Conservation (phyloP, 2,888 invertebrate genomes). For the Nephrocerus scutellatus region DNA sequence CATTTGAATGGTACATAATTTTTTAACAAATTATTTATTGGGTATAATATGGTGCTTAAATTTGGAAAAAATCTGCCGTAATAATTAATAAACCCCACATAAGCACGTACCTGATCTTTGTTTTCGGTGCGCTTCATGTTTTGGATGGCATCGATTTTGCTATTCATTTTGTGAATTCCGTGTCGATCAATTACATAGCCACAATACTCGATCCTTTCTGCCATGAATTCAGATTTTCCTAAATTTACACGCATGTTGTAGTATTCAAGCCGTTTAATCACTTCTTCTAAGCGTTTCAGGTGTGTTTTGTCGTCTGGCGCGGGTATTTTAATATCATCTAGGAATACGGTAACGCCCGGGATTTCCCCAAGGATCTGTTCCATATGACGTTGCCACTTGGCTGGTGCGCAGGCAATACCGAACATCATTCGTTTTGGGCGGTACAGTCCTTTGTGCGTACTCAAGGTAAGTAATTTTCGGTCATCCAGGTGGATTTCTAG, state of each 20-base stretch:
- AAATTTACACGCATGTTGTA: constrained; percentile 27
- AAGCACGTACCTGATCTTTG: constrained; percentile 24
- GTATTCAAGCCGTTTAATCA: constrained; percentile 22
- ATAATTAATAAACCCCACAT: constrained; percentile 31
- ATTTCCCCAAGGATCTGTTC: constrained; percentile 27
- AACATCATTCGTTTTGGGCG: constrained; percentile 31
- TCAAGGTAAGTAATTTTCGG: constrained; percentile 32
- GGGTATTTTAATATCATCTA: constrained; percentile 29
- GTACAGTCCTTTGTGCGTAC: constrained; percentile 35
- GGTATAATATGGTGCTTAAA: constrained; percentile 25
- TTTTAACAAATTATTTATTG: constrained; percentile 27
- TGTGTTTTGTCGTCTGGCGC: constrained; percentile 24
- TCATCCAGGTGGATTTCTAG: constrained; percentile 30
- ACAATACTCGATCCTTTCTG: constrained; percentile 29
- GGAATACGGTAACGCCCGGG: constrained; percentile 27
- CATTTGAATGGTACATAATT: constrained; percentile 23
- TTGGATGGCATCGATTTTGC: constrained; percentile 30
- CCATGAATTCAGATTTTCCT: constrained; percentile 28
- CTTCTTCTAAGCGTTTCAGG: constrained; percentile 22
- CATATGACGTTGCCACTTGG: constrained; percentile 32
- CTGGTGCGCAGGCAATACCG: constrained; percentile 34
- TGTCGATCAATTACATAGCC: constrained; percentile 28
- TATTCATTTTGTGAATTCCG: constrained; percentile 29
- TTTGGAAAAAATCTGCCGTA: constrained; percentile 31
- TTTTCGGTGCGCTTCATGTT: constrained; percentile 22